Evolutionary conservation across 2,797 vertebrate genomes (phyloP), one percentile per base, ranked within the genome.

Genomic region (Melanotaenia maccullochi): DNA sequence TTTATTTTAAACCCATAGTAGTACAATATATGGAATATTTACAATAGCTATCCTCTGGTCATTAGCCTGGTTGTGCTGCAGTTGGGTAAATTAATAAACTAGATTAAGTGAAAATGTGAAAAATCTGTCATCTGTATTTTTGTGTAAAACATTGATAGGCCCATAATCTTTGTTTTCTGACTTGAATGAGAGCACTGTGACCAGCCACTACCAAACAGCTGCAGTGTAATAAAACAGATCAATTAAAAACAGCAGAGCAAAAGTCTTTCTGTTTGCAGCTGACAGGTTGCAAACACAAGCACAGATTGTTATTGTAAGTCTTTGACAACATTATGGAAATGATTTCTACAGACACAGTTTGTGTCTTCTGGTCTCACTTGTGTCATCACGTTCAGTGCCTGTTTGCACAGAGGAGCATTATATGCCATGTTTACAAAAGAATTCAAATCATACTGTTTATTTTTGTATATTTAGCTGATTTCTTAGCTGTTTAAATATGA

Each of bases 241-340:
- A 38, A 51, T 22, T 32, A 64, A 52, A 59, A 5, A 35, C 20
- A 36, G 11, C 47, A 49, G 20, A 35, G 9, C 22, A 59, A 59
- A 36, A 35, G 18, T n/a, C 57, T 59, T 59, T 33, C 35, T 59
- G 33, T 35, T 36, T 36, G 33, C 11, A 35, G 47, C n/a, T 22
- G n/a, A 47, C 18, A n/a, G 44, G 44, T n/a, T 47, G 44, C 44
- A 47, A 47, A 47, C 20, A 22, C 47, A 22, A n/a, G n/a, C 47
- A 49, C 47, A 49, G 47, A 49, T 49, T 49, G n/a, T 49, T 49
- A 49, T n/a, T 49, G 8, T n/a, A 47, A 47, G 44, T 49, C n/a
- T 49, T n/a, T 22, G 47, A 22, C n/a, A 49, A 49, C 47, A 49
- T 49, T 22, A 11, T 49, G n/a, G 47, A 22, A 49, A 49, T 22